Evolutionary conservation across 2,113 vertebrate genomes (phyloP), one percentile per base, ranked within the genome.

Genomic region (Zosterops lateralis): DNA sequence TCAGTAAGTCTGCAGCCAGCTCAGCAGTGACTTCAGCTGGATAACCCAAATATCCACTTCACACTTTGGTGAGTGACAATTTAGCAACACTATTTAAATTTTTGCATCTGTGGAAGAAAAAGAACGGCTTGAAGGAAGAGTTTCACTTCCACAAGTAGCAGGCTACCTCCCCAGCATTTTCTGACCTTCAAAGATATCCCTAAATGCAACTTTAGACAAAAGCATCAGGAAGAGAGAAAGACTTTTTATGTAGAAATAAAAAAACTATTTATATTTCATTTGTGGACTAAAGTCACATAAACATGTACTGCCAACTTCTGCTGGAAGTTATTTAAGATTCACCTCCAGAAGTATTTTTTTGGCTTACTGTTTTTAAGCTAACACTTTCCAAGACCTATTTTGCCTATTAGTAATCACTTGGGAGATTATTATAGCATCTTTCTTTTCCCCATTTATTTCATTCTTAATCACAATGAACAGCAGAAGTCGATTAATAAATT

Each of bases 1-100:
- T 62, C 56, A 84, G 60, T 51, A 76, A 80, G 31, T 7, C 38
- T 88, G 45, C 42, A 83, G 45, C 6, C 36, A 45, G 42, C 71
- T 70, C 60, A 58, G 68, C 44, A 51, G 19, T 75, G 68, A 42
- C 26, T 90, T 89, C 36, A 90, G 48, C 24, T 66, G 66, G 22
- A 36, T 60, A 44, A 62, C 32, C 10, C 20, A 5, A 62, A 80
- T 24, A 48, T n/a, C 14, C 67, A 34, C 26, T 24, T 81, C 61
- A 56, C 0, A 0, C 17, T 80, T 72, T 21, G 44, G 47, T 42
- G 64, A 86, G 60, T 0, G 0, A 18, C 9, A 12, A 18, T 16
- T 87, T 54, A 82, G 17, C 47, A 83, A 34, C 10, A 38, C 25
- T 62, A 34, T 73, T 80, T 62, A 31, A 8, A 1, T 66, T 65